Evolutionary conservation across 1,140 invertebrate genomes (phyloP).

Genomic region (Notospermus geniculatus): DNA sequence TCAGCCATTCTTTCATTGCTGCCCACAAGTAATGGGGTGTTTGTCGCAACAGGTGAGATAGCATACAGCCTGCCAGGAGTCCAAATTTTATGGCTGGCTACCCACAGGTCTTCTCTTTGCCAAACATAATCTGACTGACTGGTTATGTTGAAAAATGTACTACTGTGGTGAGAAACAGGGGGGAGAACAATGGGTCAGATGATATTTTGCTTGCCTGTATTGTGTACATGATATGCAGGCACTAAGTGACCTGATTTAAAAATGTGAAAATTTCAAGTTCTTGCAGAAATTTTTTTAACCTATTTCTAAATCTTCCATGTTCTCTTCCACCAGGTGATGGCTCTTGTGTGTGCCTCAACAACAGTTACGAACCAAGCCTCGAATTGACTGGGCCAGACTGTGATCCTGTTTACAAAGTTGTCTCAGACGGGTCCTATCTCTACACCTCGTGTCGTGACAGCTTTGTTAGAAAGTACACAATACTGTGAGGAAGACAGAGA

Average conservation of each 20-base stretch:
- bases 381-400: slow-evolving; percentile 69
- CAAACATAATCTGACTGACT: too few relatives aligned
- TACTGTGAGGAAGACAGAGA: slow-evolving; percentile 9
- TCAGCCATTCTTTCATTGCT: slow-evolving; percentile 49
- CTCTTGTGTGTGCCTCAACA: slow-evolving; percentile 58
- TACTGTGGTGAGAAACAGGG: too few relatives aligned
- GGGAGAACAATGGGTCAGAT: too few relatives aligned
- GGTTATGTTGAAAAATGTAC: too few relatives aligned
- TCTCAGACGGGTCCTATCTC: slow-evolving; percentile 38
- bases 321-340: slow-evolving; percentile 63
- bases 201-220: too few relatives aligned
- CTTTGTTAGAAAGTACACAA: slow-evolving; percentile 50
- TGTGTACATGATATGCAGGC: too few relatives aligned
- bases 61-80: not conserved
- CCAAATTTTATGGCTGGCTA: too few relatives aligned
- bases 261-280: too few relatives aligned
- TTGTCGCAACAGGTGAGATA: slow-evolving; percentile 45
- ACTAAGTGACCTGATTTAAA: too few relatives aligned
- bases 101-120: too few relatives aligned
- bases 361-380: slow-evolving; percentile 52
- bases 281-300: too few relatives aligned
- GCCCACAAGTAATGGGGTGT: slow-evolving; percentile 44
- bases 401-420: slow-evolving; percentile 59
- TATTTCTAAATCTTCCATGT: too few relatives aligned
- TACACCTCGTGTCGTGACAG: slow-evolving; percentile 55